phyloP scores from a whole-genome alignment of 2,797 vertebrate genomes.

The Xenopus petersii region DNA sequence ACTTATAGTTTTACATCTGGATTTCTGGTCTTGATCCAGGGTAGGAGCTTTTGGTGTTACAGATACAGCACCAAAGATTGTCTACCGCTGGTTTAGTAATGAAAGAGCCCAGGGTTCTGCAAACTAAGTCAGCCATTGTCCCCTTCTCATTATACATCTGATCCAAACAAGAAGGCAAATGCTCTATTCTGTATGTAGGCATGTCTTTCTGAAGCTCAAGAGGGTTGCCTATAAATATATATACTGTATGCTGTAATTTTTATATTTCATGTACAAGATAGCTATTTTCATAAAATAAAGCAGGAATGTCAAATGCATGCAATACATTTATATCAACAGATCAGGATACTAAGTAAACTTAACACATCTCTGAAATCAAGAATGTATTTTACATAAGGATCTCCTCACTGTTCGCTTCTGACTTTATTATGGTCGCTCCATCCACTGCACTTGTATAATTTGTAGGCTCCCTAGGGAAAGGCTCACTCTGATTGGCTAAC shows the following conservation, averaged over 20 bases:
- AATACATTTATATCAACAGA: not conserved
- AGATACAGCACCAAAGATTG: too few species aligned
- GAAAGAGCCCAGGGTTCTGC: too few species aligned
- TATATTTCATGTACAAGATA: constrained; percentile 30
- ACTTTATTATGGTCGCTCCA: not conserved
- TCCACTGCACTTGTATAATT: not conserved
- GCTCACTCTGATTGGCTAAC: not conserved
- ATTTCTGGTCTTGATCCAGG: too few species aligned
- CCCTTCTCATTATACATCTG: not conserved
- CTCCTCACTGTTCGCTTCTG: not conserved
- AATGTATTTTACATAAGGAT: not conserved
- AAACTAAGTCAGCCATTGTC: too few species aligned
- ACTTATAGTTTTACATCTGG: too few species aligned
- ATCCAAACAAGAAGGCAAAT: constrained; percentile 11
- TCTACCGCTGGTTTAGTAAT: too few species aligned
- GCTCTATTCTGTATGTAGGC: constrained; percentile 28
- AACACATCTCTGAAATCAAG: not conserved
- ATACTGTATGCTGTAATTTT: constrained; percentile 34
- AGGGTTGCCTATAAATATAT: not conserved
- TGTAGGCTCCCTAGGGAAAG: not conserved
- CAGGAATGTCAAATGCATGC: constrained; percentile 18
- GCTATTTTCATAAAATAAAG: constrained; percentile 42
- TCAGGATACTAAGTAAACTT: not conserved
- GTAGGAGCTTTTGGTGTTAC: too few species aligned
- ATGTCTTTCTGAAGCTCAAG: constrained; percentile 3